Evolutionary conservation across 1,140 invertebrate genomes (phyloP), one percentile per base, ranked within the genome.

Genomic region (Ceratosolen fusciceps): DNA sequence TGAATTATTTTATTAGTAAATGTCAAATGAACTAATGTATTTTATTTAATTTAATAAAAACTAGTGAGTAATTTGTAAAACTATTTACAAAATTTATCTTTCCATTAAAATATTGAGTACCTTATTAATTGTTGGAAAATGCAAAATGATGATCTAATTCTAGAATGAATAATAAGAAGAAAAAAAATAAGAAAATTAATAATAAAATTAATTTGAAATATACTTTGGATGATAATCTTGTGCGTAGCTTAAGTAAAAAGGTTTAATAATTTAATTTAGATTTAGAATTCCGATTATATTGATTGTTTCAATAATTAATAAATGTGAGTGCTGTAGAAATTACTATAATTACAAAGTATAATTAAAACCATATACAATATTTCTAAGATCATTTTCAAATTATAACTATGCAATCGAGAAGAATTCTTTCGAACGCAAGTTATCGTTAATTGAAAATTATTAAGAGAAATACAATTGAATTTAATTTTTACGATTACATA

Each of bases 371-470:
- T 4, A 19, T n/a, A 16, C 67, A 26, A 49, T 71, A 52, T 29
- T 70, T 24, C n/a, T 14, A 12, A 26, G 19, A 49, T 16, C 10
- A 29, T 19, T 49, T 71, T 24, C 5, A 8, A 4, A 31, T 29
- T 19, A 52, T 43, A 19, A 43, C 39, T 1, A 24, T 71, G 19
- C 24, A 52, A 1, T 19, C n/a, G 2, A 12, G 26, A 52, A 47
- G 24, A 29, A 10, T 52, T 39, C 5, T 52, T 39, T 14, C 5
- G 2, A 49, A 26, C 0, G 2, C 4, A 62, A 19, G 14, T 21
- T 31, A 62, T 14, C 29, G 12, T 62, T 58, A 58, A 58, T 73
- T n/a, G 71, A 73, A 39, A 39, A 39, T 73, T 52, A 58, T 14
- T 3, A 21, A 52, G 0, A n/a, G 31, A 58, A 73, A 52, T 56